Base-by-base conservation (phyloP, 1,140 invertebrate genomes). In the Gryon sp. region DNA sequence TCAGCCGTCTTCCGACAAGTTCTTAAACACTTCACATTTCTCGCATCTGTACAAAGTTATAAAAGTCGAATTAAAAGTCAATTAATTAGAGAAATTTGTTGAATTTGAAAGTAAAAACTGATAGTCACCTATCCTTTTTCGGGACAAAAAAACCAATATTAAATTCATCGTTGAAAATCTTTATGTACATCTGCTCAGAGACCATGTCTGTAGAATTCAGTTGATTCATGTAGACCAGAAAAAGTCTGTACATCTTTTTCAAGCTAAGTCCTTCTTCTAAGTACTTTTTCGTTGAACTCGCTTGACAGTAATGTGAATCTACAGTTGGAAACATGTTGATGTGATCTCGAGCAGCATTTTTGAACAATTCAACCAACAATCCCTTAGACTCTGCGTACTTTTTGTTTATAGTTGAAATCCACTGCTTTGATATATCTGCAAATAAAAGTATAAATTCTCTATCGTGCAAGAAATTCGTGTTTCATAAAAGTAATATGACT, bases 191-290 rank as follows among this genome's bases (percentile, higher is more conserved):
- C 9, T 18, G 4, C 14, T 41, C 18, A 7, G 38, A 41, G 4
- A 19, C 15, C 2, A 19, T 20, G 3, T 41, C 15, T n/a, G 11
- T 19, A 20, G 8, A 41, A 5, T 41, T 20, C 20, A 9, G 1
- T 15, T 19, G 6, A 1, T 6, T 20, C 38, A 41, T 19, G 6
- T 19, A 20, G 3, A 19, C 15, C 8, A 19, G 7, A 12, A 19
- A 41, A 3, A 9, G 3, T 41, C 38, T 18, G 5, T 19, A 20
- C 9, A 41, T 19, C 20, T 41, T 41, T 41, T 41, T 41, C 18
- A 19, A 41, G n/a, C n/a, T 41, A 2, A 41, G 38, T 4, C 38
- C 38, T 4, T 41, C 38, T 19, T 41, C 38, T 41, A 19, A 41
- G n/a, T 41, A 41, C 9, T 41, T 3, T 15, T n/a, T 12, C 2